Base-by-base conservation (phyloP, 2,113 vertebrate species). In the Heloderma charlesbogerti region DNA sequence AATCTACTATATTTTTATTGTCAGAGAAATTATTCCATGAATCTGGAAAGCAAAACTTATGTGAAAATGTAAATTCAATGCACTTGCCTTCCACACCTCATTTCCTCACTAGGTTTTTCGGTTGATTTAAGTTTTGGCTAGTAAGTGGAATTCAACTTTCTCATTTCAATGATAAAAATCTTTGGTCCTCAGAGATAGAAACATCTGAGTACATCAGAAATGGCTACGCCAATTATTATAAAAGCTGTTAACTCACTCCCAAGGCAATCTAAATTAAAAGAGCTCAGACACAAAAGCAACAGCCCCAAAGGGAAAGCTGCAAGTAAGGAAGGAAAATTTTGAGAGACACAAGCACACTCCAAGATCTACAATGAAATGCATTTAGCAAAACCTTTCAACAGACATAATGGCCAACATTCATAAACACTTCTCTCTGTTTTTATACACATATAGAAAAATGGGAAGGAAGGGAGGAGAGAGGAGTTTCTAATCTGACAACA, bases 171-270 rank as follows among this genome's bases (percentile, higher is more conserved):
- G 57, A 88, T 63, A 48, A 72, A 85, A 91, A 48, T 27, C 43
- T 66, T 69, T 3, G 20, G 48, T 37, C 66, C 74, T 77, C 57
- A 45, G 87, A 84, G 66, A 88, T 5, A 72, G 72, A 84, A 37
- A 15, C n/a, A 81, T 80, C 80, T 74, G 40, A 34, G 75, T 40
- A 48, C 66, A 71, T 34, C 48, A 43, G 37, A 86, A 85, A 72
- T 86, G 60, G 75, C 87, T 80, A 84, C 67, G 45, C 83, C 84
- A 89, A 92, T 89, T 89, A 72, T 88, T 74, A 66, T 72, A 87
- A 80, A 85, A 80, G 74, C 89, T 86, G 75, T 80, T 57, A 86
- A 57, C 77, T 86, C 75, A 80, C 51, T 86, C 84, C 84, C 63
- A 86, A 69, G 75, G 29, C 40, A 67, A 37, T 43, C 69, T 72